Percentiles rank a stretch among this genome's conserved stretches.
phyloP scores from a whole-genome alignment of 2,888 invertebrate genomes.

The Sicus ferrugineus region DNA sequence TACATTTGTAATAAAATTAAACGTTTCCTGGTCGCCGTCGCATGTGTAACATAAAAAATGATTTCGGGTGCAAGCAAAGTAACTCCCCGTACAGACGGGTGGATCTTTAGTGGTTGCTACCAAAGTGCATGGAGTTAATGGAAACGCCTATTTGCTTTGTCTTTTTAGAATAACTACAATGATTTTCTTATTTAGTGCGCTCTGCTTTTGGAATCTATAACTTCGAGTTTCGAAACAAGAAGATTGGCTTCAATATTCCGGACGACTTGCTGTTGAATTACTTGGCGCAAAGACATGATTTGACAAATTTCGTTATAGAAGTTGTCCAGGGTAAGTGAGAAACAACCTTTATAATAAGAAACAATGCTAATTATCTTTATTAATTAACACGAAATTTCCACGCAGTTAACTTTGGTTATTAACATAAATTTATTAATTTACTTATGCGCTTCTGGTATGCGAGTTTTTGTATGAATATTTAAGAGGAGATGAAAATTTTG shows the following conservation, averaged over 20 bases:
- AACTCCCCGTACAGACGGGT: no score
- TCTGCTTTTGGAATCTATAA: slow-evolving; percentile 58
- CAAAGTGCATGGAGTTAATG: background rate
- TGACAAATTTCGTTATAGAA: slow-evolving; percentile 62
- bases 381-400: no score
- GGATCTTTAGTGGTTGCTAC: no score
- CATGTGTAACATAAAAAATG: slow-evolving; percentile 36
- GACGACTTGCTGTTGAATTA: slow-evolving; percentile 59
- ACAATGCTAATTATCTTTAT: no score
- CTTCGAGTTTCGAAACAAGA: slow-evolving; percentile 60
- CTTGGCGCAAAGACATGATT: slow-evolving; percentile 58
- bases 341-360: background rate
- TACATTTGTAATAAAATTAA: slow-evolving; percentile 21
- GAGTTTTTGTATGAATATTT: no score
- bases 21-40: slow-evolving; percentile 21
- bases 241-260: slow-evolving; percentile 61
- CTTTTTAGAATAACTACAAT: background rate
- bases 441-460: no score
- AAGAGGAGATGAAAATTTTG: no score
- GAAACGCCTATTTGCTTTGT: background rate
- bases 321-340: slow-evolving; percentile 57
- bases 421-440: no score
- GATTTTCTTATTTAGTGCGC: slow-evolving; percentile 45
- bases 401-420: no score
- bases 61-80: background rate